These are phyloP conservation scores for Nothocercus nigrocapillus DNA, from an alignment of 2,113 vertebrate species.

Conservation along the genomic window DNA sequence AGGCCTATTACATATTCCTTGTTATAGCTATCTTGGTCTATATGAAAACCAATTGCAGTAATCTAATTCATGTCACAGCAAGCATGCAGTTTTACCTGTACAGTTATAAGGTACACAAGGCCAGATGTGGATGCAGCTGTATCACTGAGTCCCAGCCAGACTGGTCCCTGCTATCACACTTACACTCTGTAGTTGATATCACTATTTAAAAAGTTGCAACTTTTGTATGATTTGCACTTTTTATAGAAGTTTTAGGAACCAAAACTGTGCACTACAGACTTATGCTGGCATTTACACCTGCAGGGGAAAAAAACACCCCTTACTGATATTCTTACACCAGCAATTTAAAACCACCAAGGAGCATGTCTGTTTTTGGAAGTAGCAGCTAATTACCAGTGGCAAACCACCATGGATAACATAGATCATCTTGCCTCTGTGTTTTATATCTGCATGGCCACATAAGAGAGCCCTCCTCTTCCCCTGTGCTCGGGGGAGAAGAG, in stretches of 20 bases:
- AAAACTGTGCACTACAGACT: not conserved
- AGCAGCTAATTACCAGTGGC: not conserved
- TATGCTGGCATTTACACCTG: not conserved
- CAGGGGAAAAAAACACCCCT: not conserved
- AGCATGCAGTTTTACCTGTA: not conserved
- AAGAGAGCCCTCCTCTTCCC: not conserved
- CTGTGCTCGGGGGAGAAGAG: not conserved
- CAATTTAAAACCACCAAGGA: not conserved
- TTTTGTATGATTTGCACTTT: not conserved
- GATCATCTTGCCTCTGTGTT: not conserved
- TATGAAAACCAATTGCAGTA: not conserved
- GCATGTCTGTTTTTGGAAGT: not conserved
- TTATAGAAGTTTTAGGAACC: not conserved
- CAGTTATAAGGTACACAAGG: not conserved
- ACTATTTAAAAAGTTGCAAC: rapidly evolving
- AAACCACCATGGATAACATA: not conserved
- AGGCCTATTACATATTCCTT: rapidly evolving
- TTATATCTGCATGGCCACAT: not conserved
- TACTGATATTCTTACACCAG: not conserved
- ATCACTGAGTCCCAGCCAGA: not conserved
- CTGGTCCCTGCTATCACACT: not conserved
- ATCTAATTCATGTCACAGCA: not conserved
- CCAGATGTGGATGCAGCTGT: too few species aligned
- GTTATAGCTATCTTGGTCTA: rapidly evolving
- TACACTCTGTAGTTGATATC: not conserved